Percentiles rank a stretch among this genome's conserved stretches.
phyloP scores from a whole-genome alignment of 2,797 vertebrate genomes.

The Avahi laniger region DNA sequence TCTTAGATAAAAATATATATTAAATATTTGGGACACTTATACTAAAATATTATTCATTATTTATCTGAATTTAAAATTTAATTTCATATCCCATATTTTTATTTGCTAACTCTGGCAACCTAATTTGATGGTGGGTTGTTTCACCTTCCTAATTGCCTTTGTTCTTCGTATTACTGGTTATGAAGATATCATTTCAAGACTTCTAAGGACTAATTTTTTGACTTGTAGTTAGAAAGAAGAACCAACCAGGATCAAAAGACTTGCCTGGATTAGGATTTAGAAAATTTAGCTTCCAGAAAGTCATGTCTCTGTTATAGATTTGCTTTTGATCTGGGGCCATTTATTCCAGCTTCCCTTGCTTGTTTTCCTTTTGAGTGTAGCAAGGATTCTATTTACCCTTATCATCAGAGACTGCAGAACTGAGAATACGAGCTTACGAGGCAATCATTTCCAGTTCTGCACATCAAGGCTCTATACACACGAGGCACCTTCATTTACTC shows the following conservation, averaged over 20 bases:
- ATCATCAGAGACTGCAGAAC: not conserved
- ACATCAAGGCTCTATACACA: fast-evolving
- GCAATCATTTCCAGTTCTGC: not conserved
- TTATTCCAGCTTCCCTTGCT: not conserved
- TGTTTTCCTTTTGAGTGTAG: not conserved
- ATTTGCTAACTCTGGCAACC: not conserved
- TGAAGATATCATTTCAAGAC: not conserved
- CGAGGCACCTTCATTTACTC: not conserved
- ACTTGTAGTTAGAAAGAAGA: not conserved
- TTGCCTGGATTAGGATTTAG: not conserved
- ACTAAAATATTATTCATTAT: not conserved
- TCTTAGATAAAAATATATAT: not conserved
- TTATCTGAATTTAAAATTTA: not conserved
- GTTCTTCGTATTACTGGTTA: not conserved
- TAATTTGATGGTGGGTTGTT: not conserved
- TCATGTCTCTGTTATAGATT: not conserved
- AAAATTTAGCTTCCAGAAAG: not conserved
- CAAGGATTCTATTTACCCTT: not conserved
- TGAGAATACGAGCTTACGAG: not conserved
- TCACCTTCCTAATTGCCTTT: not conserved
- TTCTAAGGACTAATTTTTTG: not conserved
- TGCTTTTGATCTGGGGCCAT: not conserved
- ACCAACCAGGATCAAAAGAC: not conserved
- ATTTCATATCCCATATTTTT: not conserved
- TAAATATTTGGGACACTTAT: not conserved